These are phyloP conservation scores for Atopsyche davidsoni DNA, from an alignment of 1,140 invertebrate genomes.

Conservation along the genomic window DNA sequence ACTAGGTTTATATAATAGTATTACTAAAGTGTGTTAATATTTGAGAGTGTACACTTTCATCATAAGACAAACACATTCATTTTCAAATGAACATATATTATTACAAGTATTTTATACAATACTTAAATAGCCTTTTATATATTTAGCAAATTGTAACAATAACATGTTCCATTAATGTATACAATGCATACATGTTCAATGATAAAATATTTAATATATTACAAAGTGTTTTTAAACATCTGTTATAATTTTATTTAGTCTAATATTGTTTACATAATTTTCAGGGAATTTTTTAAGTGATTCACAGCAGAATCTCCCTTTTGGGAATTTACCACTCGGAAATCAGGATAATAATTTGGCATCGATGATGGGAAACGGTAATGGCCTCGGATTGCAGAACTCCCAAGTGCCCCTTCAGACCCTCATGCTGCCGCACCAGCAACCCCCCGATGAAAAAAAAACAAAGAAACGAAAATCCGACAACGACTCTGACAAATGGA, in stretches of 20 bases:
- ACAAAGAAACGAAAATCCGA: slow-evolving; percentile 46
- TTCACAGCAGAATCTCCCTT: slow-evolving; percentile 45
- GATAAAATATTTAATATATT: too few species aligned
- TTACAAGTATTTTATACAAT: too few species aligned
- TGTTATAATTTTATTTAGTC: too few species aligned
- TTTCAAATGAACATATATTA: too few species aligned
- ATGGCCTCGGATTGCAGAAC: slow-evolving; percentile 17
- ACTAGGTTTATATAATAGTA: too few species aligned
- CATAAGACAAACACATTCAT: too few species aligned
- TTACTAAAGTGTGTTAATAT: too few species aligned
- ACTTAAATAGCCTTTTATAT: too few species aligned
- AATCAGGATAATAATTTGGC: slow-evolving; percentile 24
- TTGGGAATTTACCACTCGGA: slow-evolving; percentile 36
- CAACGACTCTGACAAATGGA: slow-evolving; percentile 34
- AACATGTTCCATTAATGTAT: too few species aligned
- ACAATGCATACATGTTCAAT: too few species aligned
- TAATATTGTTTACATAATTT: slow-evolving; percentile 14
- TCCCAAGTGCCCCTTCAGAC: slow-evolving; percentile 33
- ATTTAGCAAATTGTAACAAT: too few species aligned
- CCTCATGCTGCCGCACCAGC: slow-evolving; percentile 30
- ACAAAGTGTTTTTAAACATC: not conserved
- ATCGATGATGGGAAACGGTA: slow-evolving; percentile 26
- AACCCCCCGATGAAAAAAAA: slow-evolving; percentile 39
- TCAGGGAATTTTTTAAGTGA: slow-evolving; percentile 44
- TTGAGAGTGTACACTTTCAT: too few species aligned